Conservation (phyloP, 2,888 invertebrate genomes). For the Xestia ashworthii region DNA sequence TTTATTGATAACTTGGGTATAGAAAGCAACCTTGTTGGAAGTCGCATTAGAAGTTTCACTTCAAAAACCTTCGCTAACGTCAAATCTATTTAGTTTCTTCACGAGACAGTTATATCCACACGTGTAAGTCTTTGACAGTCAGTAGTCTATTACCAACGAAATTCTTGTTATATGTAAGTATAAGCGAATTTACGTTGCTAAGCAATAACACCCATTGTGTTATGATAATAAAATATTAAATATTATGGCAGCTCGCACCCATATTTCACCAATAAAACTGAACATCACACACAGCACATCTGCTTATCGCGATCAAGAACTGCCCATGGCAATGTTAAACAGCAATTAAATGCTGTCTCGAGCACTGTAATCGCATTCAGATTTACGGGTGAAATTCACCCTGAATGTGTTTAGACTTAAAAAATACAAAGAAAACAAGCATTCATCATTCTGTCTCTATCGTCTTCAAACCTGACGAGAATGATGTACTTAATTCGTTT, state of each 20-base stretch:
- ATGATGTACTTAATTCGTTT: not conserved
- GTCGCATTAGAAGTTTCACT: no score
- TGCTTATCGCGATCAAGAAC: not conserved
- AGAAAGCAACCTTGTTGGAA: no score
- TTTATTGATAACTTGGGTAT: no score
- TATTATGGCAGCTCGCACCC: not conserved
- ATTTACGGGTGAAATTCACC: not conserved
- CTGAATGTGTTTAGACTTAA: not conserved
- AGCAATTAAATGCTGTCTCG: not conserved
- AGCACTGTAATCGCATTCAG: not conserved
- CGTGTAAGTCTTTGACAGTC: not conserved
- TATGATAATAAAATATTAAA: not conserved
- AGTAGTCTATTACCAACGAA: not conserved
- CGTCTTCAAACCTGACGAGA: not conserved
- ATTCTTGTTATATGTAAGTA: not conserved
- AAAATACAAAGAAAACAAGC: not conserved
- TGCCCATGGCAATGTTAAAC: not conserved
- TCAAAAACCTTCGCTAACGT: not conserved
- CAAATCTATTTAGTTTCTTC: not conserved
- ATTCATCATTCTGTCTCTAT: not conserved
- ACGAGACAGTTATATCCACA: not conserved
- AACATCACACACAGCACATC: not conserved
- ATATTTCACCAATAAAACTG: not conserved
- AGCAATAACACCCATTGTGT: not conserved
- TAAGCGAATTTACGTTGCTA: not conserved